These are phyloP conservation scores for Ashinkailepas kermadecensis DNA, from an alignment of 2,888 invertebrate species.

Conservation along the genomic window DNA sequence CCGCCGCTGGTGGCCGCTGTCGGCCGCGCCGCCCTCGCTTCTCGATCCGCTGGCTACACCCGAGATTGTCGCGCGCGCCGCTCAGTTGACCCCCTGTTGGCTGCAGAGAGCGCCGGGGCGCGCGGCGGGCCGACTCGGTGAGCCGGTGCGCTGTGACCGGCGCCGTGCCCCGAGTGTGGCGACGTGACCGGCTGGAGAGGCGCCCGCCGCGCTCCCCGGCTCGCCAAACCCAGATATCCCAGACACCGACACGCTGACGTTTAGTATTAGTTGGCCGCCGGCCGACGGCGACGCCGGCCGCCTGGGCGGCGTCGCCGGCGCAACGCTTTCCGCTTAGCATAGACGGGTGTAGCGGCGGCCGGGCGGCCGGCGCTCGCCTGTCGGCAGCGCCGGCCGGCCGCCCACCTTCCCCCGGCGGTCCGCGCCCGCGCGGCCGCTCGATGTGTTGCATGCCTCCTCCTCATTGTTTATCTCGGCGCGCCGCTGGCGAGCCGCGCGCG, in stretches of 20 bases:
- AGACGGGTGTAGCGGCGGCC: neutral
- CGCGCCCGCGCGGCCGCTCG: neutral
- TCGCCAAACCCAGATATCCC: constrained; percentile 13
- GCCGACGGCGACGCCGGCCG: neutral
- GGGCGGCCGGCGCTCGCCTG: neutral
- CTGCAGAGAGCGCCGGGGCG: neutral
- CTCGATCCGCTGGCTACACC: neutral
- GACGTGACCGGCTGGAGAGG: neutral
- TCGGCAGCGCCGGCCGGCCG: neutral
- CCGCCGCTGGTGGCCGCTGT: neutral
- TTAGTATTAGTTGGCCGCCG: constrained; percentile 7
- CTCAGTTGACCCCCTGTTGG: neutral
- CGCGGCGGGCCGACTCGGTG: neutral
- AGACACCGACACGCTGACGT: neutral
- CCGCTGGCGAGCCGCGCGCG: no score
- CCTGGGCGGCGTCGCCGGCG: neutral
- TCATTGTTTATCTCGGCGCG: neutral
- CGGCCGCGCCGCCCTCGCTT: neutral
- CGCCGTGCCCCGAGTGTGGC: neutral
- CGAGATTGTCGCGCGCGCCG: neutral
- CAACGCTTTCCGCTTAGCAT: constrained; percentile 3
- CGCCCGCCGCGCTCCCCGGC: neutral
- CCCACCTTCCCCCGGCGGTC: neutral
- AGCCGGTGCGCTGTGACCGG: neutral
- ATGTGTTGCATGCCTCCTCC: constrained; percentile 11